phyloP scores from a whole-genome alignment of 30 jellyfish, hydroid and myxozoan species.

The Chrysaora quinquecirrha region DNA sequence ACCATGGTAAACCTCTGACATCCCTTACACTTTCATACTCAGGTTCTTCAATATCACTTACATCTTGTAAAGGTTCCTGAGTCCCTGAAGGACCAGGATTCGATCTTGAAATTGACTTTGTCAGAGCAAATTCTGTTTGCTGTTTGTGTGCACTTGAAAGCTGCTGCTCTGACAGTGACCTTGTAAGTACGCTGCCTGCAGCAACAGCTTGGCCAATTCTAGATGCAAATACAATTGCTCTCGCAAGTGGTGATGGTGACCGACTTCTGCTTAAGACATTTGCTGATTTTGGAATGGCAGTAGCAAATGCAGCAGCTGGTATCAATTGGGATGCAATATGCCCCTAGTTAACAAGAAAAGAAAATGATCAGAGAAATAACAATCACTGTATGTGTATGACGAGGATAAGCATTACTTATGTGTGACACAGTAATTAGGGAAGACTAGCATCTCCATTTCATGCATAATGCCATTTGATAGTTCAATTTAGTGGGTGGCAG shows the following conservation, averaged over 20 bases:
- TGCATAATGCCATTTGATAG: too few relatives aligned
- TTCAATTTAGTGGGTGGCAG: too few relatives aligned
- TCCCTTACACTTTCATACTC: conserved; percentile 52
- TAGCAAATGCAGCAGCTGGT: conserved; percentile 82
- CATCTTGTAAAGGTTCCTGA: conserved; percentile 14
- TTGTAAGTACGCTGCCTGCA: conserved; percentile 46
- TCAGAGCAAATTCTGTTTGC: conserved; percentile 2
- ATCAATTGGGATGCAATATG: conserved; percentile 73
- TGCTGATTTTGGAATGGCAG: conserved; percentile 77
- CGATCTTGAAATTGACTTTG: conserved; percentile 41
- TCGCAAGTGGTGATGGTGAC: conserved; percentile 89
- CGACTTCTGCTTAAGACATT: conserved; percentile 49
- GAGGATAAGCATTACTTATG: too few relatives aligned
- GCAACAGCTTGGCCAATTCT: conserved; percentile 73
- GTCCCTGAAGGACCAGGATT: conserved; percentile 61
- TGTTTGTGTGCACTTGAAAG: background rate
- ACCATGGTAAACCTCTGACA: background rate
- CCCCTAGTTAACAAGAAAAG: conserved; percentile 19
- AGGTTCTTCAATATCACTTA: conserved; percentile 30
- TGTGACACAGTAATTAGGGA: too few relatives aligned
- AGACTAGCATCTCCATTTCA: too few relatives aligned
- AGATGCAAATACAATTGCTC: conserved; percentile 61
- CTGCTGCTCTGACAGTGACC: conserved; percentile 63
- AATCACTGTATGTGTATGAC: too few relatives aligned
- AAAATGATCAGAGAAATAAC: too few relatives aligned